These are phyloP conservation scores for Merluccius polli DNA, from an alignment of 2,797 vertebrate species.

Conservation along the genomic window DNA sequence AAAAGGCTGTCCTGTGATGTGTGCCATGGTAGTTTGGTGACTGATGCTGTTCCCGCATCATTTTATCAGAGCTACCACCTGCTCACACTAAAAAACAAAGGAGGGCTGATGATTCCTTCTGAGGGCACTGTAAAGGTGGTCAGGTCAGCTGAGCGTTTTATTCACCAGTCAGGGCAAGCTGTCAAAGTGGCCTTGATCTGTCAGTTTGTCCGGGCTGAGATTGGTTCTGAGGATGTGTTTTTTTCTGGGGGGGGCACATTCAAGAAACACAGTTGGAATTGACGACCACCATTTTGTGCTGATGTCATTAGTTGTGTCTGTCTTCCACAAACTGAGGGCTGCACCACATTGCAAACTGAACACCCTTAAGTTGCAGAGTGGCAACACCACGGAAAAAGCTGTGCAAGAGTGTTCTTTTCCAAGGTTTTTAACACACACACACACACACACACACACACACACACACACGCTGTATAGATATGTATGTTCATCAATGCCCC, in stretches of 20 bases:
- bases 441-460: too few species aligned
- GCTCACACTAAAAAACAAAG: too few species aligned
- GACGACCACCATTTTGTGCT: neutral
- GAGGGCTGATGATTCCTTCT: too few species aligned
- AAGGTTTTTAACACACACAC: too few species aligned
- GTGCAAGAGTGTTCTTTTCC: too few species aligned
- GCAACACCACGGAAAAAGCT: neutral
- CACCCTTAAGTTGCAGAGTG: too few species aligned
- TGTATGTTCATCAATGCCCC: too few species aligned
- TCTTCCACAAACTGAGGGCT: too few species aligned
- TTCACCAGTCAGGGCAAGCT: neutral
- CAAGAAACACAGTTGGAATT: neutral
- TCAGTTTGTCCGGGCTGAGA: neutral
- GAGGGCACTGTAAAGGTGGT: constrained; percentile 23
- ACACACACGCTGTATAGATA: too few species aligned
- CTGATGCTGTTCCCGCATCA: constrained; percentile 4
- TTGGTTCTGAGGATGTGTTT: neutral
- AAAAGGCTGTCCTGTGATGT: constrained; percentile 6
- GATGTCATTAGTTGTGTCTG: too few species aligned
- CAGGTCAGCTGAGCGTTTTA: constrained; percentile 18
- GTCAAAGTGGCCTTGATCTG: too few species aligned
- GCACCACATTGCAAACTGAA: neutral
- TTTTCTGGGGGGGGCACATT: neutral
- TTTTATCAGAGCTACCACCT: constrained; percentile 23
- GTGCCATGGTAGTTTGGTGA: constrained; percentile 7